Percentiles rank a stretch among this genome's conserved stretches.
Evolutionary conservation across 92 coral and sea anemone genomes (phyloP).

Genomic region (Epizoanthus rinbou): DNA sequence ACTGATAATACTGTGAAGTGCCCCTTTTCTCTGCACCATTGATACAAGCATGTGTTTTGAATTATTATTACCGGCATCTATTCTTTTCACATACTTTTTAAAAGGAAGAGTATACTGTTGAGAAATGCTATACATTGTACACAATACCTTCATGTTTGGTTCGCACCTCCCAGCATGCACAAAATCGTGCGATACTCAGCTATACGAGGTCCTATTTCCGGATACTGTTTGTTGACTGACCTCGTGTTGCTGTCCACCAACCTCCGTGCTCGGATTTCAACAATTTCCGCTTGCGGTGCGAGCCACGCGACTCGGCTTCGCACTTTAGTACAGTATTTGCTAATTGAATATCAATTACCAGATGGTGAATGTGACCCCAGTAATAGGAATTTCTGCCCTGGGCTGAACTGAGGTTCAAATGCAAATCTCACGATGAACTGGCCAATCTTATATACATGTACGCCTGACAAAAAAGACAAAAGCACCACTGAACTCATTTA

Average conservation of each 20-base stretch:
- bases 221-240: not conserved
- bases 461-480: too few species aligned
- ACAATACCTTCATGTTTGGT: not conserved
- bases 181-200: not conserved
- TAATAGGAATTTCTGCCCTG: too few species aligned
- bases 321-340: not conserved
- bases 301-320: constrained; percentile 30
- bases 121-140: not conserved
- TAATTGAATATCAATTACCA: constrained; percentile 28
- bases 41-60: too few species aligned
- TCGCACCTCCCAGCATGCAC: not conserved
- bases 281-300: not conserved
- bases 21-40: too few species aligned
- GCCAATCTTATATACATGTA: too few species aligned
- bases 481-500: too few species aligned
- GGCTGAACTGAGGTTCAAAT: too few species aligned
- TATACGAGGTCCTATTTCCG: not conserved
- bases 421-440: too few species aligned
- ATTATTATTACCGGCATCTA: not conserved
- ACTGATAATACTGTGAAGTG: too few species aligned
- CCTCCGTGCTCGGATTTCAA: not conserved
- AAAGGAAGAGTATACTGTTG: not conserved
- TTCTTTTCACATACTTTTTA: not conserved
- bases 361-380: constrained; percentile 7
- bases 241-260: not conserved